These are phyloP conservation scores for Diglossa cyanea DNA, from an alignment of 2,797 vertebrate genomes.

Conservation along the genomic window DNA sequence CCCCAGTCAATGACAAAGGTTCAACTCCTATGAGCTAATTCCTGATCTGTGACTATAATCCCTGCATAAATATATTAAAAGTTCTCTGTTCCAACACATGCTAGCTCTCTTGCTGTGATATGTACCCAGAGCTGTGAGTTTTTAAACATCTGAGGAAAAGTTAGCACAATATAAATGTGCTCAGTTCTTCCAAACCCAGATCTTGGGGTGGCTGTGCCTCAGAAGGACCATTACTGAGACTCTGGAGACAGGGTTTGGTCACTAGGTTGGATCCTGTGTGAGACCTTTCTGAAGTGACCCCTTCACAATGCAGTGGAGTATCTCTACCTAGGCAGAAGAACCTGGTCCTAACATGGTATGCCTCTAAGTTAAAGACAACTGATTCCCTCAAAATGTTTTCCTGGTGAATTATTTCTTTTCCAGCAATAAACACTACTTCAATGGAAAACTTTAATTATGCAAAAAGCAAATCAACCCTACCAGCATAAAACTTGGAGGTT, in stretches of 20 bases:
- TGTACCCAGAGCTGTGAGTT: neutral
- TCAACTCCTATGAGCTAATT: neutral
- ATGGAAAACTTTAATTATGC: neutral
- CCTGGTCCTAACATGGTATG: neutral
- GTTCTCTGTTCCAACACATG: neutral
- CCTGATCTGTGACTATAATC: neutral
- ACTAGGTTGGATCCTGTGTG: neutral
- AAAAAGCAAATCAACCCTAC: neutral
- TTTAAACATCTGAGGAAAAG: neutral
- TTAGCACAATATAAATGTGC: neutral
- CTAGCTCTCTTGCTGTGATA: neutral
- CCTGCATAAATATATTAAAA: neutral
- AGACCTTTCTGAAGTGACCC: neutral
- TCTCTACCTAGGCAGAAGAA: neutral
- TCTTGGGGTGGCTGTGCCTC: neutral
- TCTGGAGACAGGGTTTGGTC: neutral
- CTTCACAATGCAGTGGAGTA: neutral
- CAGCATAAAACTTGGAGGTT: neutral
- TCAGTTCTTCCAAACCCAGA: neutral
- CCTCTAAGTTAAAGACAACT: neutral
- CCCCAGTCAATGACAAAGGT: neutral
- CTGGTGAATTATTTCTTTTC: neutral
- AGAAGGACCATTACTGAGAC: neutral
- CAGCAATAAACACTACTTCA: neutral
- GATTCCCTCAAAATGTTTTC: neutral